Evolutionary conservation across 2,797 vertebrate species (phyloP), one percentile per base, ranked within the genome.

Genomic region (Sebastes steindachneri): DNA sequence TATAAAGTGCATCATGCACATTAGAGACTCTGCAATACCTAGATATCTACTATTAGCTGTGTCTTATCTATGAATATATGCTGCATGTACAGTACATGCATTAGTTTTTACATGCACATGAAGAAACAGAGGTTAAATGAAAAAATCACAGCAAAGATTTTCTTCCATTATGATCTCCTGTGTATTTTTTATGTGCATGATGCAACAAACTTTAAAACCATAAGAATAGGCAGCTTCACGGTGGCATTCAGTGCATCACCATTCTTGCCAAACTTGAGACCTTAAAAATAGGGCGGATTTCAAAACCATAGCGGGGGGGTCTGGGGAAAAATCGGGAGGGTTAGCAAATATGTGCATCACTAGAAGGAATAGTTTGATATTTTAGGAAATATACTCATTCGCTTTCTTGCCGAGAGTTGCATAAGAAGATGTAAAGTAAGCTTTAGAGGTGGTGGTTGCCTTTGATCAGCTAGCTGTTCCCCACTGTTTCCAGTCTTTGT

Each of bases 1-100:
- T 55, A 37, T 37, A 8, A 68, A 83, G 33, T 68, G 28, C 62
- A 78, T 59, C 53, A 51, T 75, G 72, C 76, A 75, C 9, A 5
- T 65, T 59, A 51, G 51, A 86, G 33, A 77, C 21, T 25, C 75
- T 62, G 69, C 35, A 67, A 41, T 33, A 33, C 55, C 37, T 14
- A 9, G 7, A 66, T 73, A 69, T 63, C 9, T 68, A 0, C 37
- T 59, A 3, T 75, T 26, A 28, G 53, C 45, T 68, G 5, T 15
- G 59, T 25, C 23, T 80, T 26, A 51, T 74, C 23, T 31, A 8
- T 59, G 51, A 63, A 79, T 60, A 53, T 15, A 59, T 45, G 28
- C 19, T 71, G 64, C 15, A n/a, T 67, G 21, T 48, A 28, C 53
- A 35, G 0, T 14, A 8, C 45, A 48, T 48, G 21, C 58, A 54